Base-by-base conservation (phyloP, 2,888 invertebrate species). In the Selenia dentaria region DNA sequence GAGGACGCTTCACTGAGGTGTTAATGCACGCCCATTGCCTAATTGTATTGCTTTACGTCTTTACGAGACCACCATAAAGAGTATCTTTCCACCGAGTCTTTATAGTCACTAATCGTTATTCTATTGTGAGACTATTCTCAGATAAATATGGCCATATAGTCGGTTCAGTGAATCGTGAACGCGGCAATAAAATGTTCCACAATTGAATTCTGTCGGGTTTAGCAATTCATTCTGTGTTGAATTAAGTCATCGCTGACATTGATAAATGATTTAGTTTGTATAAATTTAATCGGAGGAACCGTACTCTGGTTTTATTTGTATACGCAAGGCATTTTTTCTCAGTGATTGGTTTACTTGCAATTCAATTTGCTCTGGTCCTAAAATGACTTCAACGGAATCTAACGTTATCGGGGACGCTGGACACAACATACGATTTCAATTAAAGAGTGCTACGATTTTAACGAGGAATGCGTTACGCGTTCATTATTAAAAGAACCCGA, bases 361-460 rank as follows among this genome's bases (percentile, higher is more conserved):
- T 65, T 71, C 63, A 69, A 78, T 81, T 79, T 69, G 74, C 79
- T 55, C 46, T 45, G 51, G 54, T 59, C 47, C 56, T 60, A 22
- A 22, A 22, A 8, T 22, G 69, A 62, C 14, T 13, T 74, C 74
- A 76, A 70, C 64, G 67, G 62, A 77, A 68, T 67, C 64, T 68
- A 57, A 55, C 62, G 74, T 86, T 89, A 89, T 89, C 89, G 67
- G 64, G 67, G 71, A 74, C 70, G 72, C 69, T 79, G 68, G 79
- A 83, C 80, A 79, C 81, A 81, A 90, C 90, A 90, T 78, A 87
- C 81, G 83, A 89, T 85, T 87, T 89, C 89, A 89, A 90, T 90
- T 90, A 89, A 82, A 85, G 78, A 74, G 76, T 64, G 76, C 76
- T 83, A 80, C 74, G 75, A 77, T 79, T 81, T 82, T 72, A 80